phyloP scores from a whole-genome alignment of 2,113 vertebrate species.

The Thalassoma bifasciatum region DNA sequence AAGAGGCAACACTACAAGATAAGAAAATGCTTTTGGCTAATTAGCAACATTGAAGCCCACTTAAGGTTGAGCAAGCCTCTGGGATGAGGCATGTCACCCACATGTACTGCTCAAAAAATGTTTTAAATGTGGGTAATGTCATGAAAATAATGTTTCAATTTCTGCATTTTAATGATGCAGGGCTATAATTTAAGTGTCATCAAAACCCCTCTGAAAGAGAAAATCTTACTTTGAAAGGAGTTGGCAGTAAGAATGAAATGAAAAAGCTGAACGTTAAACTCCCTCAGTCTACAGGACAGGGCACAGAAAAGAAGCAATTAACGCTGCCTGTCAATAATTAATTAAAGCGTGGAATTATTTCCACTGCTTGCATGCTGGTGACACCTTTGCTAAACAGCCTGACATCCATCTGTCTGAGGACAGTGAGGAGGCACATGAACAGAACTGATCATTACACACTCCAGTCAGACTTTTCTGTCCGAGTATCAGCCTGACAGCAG shows the following conservation, averaged over 20 bases:
- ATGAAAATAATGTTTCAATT: background rate
- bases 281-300: background rate
- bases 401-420: slow-evolving; percentile 5
- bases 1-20: background rate
- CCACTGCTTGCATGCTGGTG: background rate
- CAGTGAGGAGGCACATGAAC: background rate
- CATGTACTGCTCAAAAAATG: background rate
- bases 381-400: slow-evolving; percentile 21
- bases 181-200: background rate
- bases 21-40: slow-evolving; percentile 9
- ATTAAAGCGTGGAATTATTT: slow-evolving; percentile 10
- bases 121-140: background rate
- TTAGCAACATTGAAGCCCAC: background rate
- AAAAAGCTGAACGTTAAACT: slow-evolving; percentile 14
- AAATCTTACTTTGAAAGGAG: slow-evolving; percentile 3
- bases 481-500: slow-evolving; percentile 29
- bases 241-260: background rate
- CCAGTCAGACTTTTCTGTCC: slow-evolving; percentile 17
- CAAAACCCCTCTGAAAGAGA: background rate
- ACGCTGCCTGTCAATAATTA: slow-evolving; percentile 21
- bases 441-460: slow-evolving; percentile 21
- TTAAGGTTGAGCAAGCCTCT: background rate
- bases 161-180: background rate
- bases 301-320: slow-evolving; percentile 3
- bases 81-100: slow-evolving; percentile 1